These are phyloP conservation scores for Nesidiocoris tenuis DNA, from an alignment of 2,888 invertebrate species.

Conservation along the genomic window DNA sequence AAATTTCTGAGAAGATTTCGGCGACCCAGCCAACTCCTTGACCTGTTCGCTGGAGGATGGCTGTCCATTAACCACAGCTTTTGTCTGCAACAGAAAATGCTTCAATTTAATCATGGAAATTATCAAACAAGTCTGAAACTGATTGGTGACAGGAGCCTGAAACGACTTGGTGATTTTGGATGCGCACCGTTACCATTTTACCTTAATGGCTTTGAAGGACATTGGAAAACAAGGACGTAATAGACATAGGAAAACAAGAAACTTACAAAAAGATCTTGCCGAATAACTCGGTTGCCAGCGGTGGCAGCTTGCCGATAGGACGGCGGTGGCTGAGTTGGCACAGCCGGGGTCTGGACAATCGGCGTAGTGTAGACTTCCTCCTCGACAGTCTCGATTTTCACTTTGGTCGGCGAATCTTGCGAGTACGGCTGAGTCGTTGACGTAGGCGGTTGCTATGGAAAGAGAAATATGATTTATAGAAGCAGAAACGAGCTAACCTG, in stretches of 20 bases:
- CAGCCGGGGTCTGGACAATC: neutral
- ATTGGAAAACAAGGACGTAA: no score
- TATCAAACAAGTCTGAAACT: no score
- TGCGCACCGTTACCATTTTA: no score
- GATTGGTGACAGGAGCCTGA: no score
- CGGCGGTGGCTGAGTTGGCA: neutral
- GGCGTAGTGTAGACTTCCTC: neutral
- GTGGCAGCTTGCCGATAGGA: neutral
- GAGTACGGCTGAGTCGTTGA: neutral
- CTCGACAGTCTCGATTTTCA: neutral
- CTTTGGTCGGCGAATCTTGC: neutral
- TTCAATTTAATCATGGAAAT: no score
- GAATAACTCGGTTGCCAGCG: neutral
- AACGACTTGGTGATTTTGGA: no score
- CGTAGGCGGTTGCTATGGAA: neutral
- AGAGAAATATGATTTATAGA: neutral
- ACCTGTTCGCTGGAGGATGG: slow-evolving; percentile 17
- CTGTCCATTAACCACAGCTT: slow-evolving; percentile 46
- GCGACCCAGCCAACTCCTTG: neutral
- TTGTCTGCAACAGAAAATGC: slow-evolving; percentile 19
- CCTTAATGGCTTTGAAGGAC: no score
- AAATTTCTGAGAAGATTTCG: slow-evolving; percentile 61
- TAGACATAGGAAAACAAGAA: no score
- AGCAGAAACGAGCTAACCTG: neutral
- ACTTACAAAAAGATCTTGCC: neutral